Base-by-base conservation (phyloP, 2,113 vertebrate genomes). In the Antidorcas marsupialis region DNA sequence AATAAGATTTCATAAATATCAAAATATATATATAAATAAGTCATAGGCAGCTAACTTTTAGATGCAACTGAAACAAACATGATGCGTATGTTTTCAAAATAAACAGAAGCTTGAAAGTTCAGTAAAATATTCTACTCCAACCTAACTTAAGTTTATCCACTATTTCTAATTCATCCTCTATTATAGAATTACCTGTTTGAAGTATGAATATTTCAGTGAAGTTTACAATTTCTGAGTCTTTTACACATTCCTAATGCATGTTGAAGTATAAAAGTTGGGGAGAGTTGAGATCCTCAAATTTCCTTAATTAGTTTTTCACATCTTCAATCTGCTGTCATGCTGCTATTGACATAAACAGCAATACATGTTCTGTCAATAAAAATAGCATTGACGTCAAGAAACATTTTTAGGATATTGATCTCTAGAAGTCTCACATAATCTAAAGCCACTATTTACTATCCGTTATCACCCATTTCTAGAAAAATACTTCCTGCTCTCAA, bases 361-460 rank as follows among this genome's bases (percentile, higher is more conserved):
- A 33, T 60, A 59, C 47, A n/a, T 76, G 45, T 85, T 94, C 92
- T 79, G n/a, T n/a, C 10, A 14, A 43, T 94, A 91, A 91, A 98
- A 98, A 78, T 87, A 91, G 47, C 28, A 94, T 27, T 16, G 47
- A 91, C 82, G 17, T 5, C 47, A 74, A 89, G 91, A 97, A 71
- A 21, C 87, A 95, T 16, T 92, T 90, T 90, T 89, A 96, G 96
- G 94, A 95, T 98, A 98, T 95, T 96, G 97, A 98, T 98, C 55
- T 36, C 11, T 90, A 64, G 36, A 0, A 91, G 50, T 67, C n/a
- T 89, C 19, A 0, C 19, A 85, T 16, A 95, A 60, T 14, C 14
- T 87, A 89, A 97, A 98, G 30, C n/a, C 47, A 7, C 21, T 91
- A 78, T 90, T 93, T 96, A 98, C 89, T 94, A 93, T 95, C 27